Percentiles rank a stretch among this genome's conserved stretches.
phyloP scores from a whole-genome alignment of 2,113 vertebrate genomes.

The Nibea albiflora region DNA sequence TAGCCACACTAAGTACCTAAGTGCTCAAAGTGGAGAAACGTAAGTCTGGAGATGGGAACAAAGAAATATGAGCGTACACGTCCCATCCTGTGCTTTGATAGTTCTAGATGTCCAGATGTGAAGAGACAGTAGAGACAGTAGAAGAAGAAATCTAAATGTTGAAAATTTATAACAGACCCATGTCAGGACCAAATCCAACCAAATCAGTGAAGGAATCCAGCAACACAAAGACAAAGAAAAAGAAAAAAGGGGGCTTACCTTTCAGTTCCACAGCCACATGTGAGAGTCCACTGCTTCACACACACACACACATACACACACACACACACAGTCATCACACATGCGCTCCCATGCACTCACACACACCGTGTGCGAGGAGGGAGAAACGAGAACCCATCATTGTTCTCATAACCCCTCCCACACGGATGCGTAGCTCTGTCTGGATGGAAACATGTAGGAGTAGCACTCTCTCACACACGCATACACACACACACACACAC shows the following conservation, averaged over 20 bases:
- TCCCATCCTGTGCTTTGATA: not conserved
- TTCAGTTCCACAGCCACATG: constrained; percentile 67
- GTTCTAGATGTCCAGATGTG: not conserved
- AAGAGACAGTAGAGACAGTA: not conserved
- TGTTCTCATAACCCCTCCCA: constrained; percentile 84
- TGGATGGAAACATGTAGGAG: constrained; percentile 71
- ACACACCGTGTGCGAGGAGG: constrained; percentile 49
- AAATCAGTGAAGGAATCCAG: constrained; percentile 25
- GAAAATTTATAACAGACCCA: not conserved
- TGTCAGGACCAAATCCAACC: not conserved
- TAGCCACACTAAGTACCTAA: constrained; percentile 40
- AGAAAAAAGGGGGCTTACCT: constrained; percentile 71
- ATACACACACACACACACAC: constrained; percentile 34
- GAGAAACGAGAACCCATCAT: constrained; percentile 79
- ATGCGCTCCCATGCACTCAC: constrained; percentile 52
- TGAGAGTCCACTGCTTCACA: constrained; percentile 47
- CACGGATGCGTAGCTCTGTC: constrained; percentile 63
- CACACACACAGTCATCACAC: constrained; percentile 43
- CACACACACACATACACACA: constrained; percentile 47
- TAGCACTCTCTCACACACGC: constrained; percentile 39
- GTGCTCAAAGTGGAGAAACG: constrained; percentile 56
- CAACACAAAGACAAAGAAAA: constrained; percentile 55
- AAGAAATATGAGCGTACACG: constrained; percentile 40
- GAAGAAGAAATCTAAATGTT: not conserved
- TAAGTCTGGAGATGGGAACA: constrained; percentile 44